Percentiles rank a stretch among this genome's conserved stretches.
Evolutionary conservation across 2,797 vertebrate genomes (phyloP).

Genomic region (Pteropus rufus): DNA sequence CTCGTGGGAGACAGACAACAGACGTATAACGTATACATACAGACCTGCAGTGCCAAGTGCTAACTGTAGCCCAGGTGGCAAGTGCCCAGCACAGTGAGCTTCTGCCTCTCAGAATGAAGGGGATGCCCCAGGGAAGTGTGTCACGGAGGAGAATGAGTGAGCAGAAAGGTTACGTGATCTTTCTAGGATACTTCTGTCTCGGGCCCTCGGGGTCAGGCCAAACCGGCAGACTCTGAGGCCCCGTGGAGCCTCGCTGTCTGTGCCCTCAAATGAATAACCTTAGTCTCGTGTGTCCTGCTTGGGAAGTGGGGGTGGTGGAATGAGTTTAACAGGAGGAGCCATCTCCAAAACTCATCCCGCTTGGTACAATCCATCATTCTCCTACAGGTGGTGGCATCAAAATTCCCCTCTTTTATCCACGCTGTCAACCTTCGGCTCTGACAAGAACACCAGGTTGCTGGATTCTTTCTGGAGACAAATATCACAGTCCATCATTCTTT

Average conservation of each 20-base stretch:
- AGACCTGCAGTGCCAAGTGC: not conserved
- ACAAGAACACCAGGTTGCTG: not conserved
- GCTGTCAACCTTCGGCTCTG: not conserved
- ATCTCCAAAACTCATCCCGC: not conserved
- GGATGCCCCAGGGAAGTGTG: not conserved
- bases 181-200: not conserved
- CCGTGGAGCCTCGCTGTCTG: not conserved
- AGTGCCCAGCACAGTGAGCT: not conserved
- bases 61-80: not conserved
- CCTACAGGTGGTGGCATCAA: not conserved
- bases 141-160: not conserved
- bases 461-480: not conserved
- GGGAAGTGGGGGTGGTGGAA: not conserved
- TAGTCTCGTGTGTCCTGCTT: accelerated
- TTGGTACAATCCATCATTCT: not conserved
- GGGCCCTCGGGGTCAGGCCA: not conserved
- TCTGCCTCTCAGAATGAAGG: not conserved
- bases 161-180: not conserved
- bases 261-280: too few species aligned
- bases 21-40: accelerated
- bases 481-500: accelerated
- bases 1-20: not conserved
- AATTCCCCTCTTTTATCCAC: not conserved
- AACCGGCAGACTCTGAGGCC: accelerated
- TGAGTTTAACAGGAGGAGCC: not conserved